Base-by-base conservation (phyloP, 37 sponge, comb jelly and placozoan species). In the Geodia barretti region DNA sequence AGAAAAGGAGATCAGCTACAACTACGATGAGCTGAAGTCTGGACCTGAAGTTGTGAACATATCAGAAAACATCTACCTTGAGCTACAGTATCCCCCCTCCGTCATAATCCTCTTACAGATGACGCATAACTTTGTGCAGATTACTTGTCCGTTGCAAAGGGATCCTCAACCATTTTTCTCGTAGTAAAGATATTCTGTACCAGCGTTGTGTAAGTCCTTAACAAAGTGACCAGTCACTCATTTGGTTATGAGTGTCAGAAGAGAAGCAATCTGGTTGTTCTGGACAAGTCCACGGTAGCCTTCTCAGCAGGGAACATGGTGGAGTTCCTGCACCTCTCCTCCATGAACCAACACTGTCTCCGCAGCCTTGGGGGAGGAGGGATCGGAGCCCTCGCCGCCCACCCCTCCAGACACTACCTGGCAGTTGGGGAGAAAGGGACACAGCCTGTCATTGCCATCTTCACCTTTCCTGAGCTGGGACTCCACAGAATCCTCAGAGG, bases 351-450 rank as follows among this genome's bases (percentile, higher is more conserved):
- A 31, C 83, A 84, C 9, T 94, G 89, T 73, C 64, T 96, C 38
- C 76, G 97, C 42, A 92, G 83, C 29, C 76, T 92, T 19, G 86
- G 95, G 19, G 99, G 99, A 33, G 85, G 88, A 39, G 97, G 99
- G 4, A 88, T 98, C 21, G 99, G 99, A 69, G 90, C 99, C 17
- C 72, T 98, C 3, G 88, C 97, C 70, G 98, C 92, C 24, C 97
- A 96, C 68, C 99, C 99, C 28, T 81, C 87, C 41, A 62, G 68
- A 24, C 32, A 81, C 64, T 96, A 70, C 92, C 89, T 98, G 79
- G 99, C 99, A 3, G 99, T 98, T 8, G 99, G 93, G 14, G 99
- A 98, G 91, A 93, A 96, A 66, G 99, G 99, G 30, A 65, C 23
- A 42, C 42, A 84, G 2, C 99, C 99, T 2, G 75, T 76, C 59